Base-by-base conservation (phyloP, 2,888 invertebrate species). In the Pinctada fucata region DNA sequence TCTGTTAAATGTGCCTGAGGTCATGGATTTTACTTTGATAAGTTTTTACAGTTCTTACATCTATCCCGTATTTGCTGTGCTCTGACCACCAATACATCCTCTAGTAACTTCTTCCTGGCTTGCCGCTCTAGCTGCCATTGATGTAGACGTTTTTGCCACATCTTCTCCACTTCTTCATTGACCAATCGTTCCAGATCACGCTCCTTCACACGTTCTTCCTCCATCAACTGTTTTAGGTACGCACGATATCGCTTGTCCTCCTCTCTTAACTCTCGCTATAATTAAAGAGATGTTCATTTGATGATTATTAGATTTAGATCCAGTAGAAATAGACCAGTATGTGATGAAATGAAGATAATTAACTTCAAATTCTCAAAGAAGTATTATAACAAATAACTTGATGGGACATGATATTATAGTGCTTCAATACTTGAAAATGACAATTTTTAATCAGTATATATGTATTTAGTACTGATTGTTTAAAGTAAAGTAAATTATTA, bases 81-180 rank as follows among this genome's bases (percentile, higher is more conserved):
- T 51, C 92, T 81, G 45, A 85, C 88, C 47, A 78, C 84, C 72
- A 92, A 83, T 3, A 92, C 91, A 69, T 92, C 90, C 66, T 89
- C 85, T 72, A 92, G 81, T 58, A 92, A 87, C 71, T 89, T 89
- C 81, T 90, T 87, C 45, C 92, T 83, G 6, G 91, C 91, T 76
- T 89, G 82, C 51, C 89, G 83, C 82, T 92, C 92, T 68, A 87
- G 83, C 67, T 84, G 79, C 92, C 92, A 92, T 72, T 90, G 90
- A 6, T 87, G 87, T 3, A 91, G 82, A 64, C 91, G 89, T 82
- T 91, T 92, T 86, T 92, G 90, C 92, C 92, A 92, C 83, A 88
- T 89, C 72, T 90, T 89, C 84, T 92, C 91, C 49, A 91, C 89
- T 81, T 92, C 92, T 63, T 84, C 85, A 64, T 91, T 88, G 67